A percentile compares a stretch with the other conserved stretches of the same genome.
These are phyloP conservation scores for Siderastrea siderea DNA, from an alignment of 92 coral and sea anemone genomes.

Conservation along the genomic window DNA sequence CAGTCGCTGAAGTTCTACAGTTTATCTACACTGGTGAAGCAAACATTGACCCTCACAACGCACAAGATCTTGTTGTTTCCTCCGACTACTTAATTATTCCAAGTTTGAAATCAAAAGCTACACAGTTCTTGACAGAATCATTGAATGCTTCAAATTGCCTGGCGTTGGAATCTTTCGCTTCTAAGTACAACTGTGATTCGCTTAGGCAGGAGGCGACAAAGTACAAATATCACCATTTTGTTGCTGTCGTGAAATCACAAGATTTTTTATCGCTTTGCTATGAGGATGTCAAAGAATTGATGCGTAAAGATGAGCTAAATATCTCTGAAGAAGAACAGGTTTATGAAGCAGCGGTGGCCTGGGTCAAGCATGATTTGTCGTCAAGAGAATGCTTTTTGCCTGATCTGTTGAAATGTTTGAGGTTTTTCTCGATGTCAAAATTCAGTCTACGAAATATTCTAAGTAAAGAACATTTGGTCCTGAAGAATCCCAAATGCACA, in stretches of 20 bases:
- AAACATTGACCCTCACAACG: slow-evolving; percentile 59
- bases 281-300: slow-evolving; percentile 83
- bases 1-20: slow-evolving; percentile 52
- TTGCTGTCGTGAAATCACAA: slow-evolving; percentile 72
- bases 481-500: not conserved
- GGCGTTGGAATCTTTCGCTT: slow-evolving; percentile 11
- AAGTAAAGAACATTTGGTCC: slow-evolving; percentile 1
- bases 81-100: slow-evolving; percentile 78
- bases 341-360: slow-evolving; percentile 87
- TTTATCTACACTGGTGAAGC: slow-evolving; percentile 80
- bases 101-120: slow-evolving; percentile 35
- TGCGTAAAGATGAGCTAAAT: slow-evolving; percentile 87
- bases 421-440: slow-evolving; percentile 17
- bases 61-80: slow-evolving; percentile 66
- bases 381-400: slow-evolving; percentile 18
- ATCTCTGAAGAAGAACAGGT: slow-evolving; percentile 83
- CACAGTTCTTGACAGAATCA: slow-evolving; percentile 5
- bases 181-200: slow-evolving; percentile 28
- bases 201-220: not conserved
- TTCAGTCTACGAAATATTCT: not conserved
- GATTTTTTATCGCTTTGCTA: slow-evolving; percentile 83
- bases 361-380: slow-evolving; percentile 87
- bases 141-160: slow-evolving; percentile 9
- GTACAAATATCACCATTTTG: not conserved
- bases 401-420: slow-evolving; percentile 16